Evolutionary conservation across 2,888 invertebrate species (phyloP), one percentile per base, ranked within the genome.

Genomic region (Erebia ligea): DNA sequence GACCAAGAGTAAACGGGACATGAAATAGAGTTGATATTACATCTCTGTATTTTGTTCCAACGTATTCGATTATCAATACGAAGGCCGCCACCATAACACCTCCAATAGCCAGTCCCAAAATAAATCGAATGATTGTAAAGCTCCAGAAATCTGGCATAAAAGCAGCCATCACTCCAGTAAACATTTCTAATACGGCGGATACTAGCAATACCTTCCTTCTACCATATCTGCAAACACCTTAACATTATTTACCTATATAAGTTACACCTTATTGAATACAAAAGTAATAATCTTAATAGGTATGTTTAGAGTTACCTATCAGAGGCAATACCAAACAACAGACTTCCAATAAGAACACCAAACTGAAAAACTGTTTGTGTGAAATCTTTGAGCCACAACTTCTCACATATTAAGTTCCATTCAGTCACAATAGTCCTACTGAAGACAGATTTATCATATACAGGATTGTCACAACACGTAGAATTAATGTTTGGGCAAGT

Each of bases 281-380:
- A 4, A 54, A 10, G 21, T 13, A 21, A 56, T 5, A 21, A 6
- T 52, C 3, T 52, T 17, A 52, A 17, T 52, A 17, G 5, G 48
- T n/a, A 52, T 3, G n/a, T 9, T 17, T 13, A 69, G 70, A 65
- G 15, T 68, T 86, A 96, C 96, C 94, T 95, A 84, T 97, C 97
- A 2, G 97, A 95, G 65, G 95, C 87, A 77, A 95, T 94, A 73
- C 97, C 97, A 85, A 96, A 96, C 11, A 95, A 72, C 72, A 97
- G 90, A 83, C 96, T 96, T 62, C 97, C 97, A 72, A 94, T 83
- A 70, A 97, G 91, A 68, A 97, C 95, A 62, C 97, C 97, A 76
- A 95, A 88, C 95, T 97, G 97, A 70, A 96, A 95, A 68, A 96
- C 86, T 25, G 95, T 95, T 87, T 97, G 97, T 0, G 95, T 95